Evolutionary conservation across 2,888 invertebrate species (phyloP), one percentile per base, ranked within the genome.

Genomic region (Entomobrya multifasciata): DNA sequence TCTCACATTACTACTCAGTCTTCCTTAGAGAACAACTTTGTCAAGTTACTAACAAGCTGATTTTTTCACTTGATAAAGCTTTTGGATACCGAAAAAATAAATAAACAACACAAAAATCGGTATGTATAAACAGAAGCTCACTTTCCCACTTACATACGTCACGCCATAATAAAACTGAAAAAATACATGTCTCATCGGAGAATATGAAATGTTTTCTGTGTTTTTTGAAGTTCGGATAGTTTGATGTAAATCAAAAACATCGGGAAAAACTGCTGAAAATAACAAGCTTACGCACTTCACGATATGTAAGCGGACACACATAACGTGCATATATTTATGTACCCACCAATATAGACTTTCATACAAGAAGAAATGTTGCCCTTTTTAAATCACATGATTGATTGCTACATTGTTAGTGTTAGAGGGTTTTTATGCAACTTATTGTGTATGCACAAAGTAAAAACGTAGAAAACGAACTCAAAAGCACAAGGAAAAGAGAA

Each of bases 41-140:
- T 76, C 83, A 83, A 83, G 83, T 76, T 70, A 84, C 84, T 87
- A 87, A 87, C 87, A 81, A 87, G 87, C 84, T 79, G 87, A 79
- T 83, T 83, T 83, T 82, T 82, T 82, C 72, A 82, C 44, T 82
- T 82, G 81, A 82, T 82, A 82, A 72, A 82, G 57, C 81, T 60
- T 72, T 82, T 67, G 25, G 60, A 25, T 72, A 27, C 13, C n/a
- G 70, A 80, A 79, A n/a, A 70, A 79, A 65, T 65, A 80, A 80
- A 80, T 80, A 70, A 67, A 80, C 65, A 65, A 78, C 65, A 49
- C 60, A 79, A 79, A 49, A 25, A 67, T 49, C 17, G 44, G 27
- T 60, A 55, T 57, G 27, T 70, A 60, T 41, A 20, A 47, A 52
- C 74, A 77, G 57, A 22, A 20, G 44, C 76, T 55, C 55, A 17